phyloP scores from a whole-genome alignment of 2,888 invertebrate genomes.

The Hydriomena furcata region DNA sequence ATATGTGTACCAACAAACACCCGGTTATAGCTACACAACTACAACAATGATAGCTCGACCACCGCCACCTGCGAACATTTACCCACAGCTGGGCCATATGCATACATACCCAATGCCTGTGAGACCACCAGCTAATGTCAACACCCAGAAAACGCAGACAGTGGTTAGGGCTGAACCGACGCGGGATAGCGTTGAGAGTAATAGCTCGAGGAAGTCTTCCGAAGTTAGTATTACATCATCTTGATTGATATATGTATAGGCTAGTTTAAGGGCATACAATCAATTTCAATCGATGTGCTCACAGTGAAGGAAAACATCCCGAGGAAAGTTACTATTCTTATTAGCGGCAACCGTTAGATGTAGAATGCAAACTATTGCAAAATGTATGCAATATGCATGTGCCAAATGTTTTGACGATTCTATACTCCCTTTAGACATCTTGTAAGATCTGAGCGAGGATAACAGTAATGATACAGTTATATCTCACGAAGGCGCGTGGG shows the following conservation, averaged over 20 bases:
- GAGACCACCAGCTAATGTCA: constrained; percentile 22
- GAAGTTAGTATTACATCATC: constrained; percentile 55
- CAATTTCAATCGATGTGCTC: too few relatives aligned
- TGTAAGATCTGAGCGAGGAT: too few relatives aligned
- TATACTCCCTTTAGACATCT: too few relatives aligned
- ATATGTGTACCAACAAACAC: constrained; percentile 54
- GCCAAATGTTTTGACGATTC: too few relatives aligned
- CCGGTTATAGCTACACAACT: constrained; percentile 66
- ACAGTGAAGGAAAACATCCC: too few relatives aligned
- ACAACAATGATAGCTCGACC: constrained; percentile 73
- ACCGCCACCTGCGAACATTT: constrained; percentile 56
- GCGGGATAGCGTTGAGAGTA: constrained; percentile 56
- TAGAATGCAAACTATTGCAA: too few relatives aligned
- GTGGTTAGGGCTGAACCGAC: constrained; percentile 52
- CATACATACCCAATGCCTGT: constrained; percentile 56
- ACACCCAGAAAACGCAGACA: constrained; percentile 30
- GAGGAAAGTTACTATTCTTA: too few relatives aligned
- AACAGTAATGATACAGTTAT: too few relatives aligned
- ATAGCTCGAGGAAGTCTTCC: constrained; percentile 58
- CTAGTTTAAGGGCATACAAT: too few relatives aligned
- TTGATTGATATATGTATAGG: not conserved
- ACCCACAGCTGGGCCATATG: constrained; percentile 62
- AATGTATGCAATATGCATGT: too few relatives aligned
- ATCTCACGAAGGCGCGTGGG: too few relatives aligned
- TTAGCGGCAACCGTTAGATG: too few relatives aligned